Evolutionary conservation across 2,888 invertebrate genomes (phyloP), one percentile per base, ranked within the genome.

Genomic region (Himalopsyche anomala): DNA sequence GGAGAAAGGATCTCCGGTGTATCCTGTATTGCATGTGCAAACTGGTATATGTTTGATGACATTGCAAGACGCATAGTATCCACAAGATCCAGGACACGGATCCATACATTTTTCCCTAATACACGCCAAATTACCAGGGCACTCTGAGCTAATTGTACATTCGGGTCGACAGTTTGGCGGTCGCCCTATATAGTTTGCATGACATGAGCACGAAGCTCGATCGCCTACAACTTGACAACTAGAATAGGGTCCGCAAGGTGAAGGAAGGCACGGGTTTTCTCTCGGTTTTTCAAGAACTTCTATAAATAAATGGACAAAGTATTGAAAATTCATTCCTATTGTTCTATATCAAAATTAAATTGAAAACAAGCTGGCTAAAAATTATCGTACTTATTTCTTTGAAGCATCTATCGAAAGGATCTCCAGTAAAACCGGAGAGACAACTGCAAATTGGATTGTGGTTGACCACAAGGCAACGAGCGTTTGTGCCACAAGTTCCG

Each of bases 361-460:
- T 11, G 15, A 36, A 83, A 51, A 8, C 0, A 19, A 12, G 36
- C 36, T 62, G 19, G 8, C 15, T 69, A 15, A 69, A n/a, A 55
- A 80, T 89, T 89, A 90, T 93, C 95, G 95, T 95, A 95, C 95
- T 94, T 92, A 94, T 93, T 90, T 94, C 94, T 90, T 92, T 90
- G 89, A 92, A 91, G 91, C 97, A 97, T 91, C 95, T 95, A 89
- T 94, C 94, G 90, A 96, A 96, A 36, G 97, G 96, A 93, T 97
- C 96, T 83, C 97, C 97, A 55, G 94, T 93, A 89, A 94, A 96
- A 85, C 95, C 95, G 82, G 92, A 92, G 56, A 94, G 92, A 90
- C 97, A 97, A 90, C 95, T 95, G 91, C 97, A 97, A 89, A 96
- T 95, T 5, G 96, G 97, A 90, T 95, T 96, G 90, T 97, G 97